These are phyloP conservation scores for Tachyglossus aculeatus DNA, from an alignment of 2,797 vertebrate species.

Conservation along the genomic window DNA sequence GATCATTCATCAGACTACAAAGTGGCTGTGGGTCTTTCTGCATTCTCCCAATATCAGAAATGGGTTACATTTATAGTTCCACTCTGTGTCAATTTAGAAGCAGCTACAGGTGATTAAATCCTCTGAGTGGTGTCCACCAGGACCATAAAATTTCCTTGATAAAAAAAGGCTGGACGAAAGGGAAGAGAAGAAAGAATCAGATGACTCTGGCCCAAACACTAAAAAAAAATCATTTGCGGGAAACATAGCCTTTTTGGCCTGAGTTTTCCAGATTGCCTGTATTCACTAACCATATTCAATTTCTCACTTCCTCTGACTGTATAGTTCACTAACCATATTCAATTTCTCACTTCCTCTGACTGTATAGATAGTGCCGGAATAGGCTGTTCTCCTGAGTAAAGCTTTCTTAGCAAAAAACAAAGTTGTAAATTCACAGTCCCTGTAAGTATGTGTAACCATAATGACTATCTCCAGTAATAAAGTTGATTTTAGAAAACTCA, in stretches of 20 bases:
- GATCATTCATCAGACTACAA: too few species aligned
- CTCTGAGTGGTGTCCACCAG: too few species aligned
- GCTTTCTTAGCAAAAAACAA: conserved; percentile 1
- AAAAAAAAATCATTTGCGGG: too few species aligned
- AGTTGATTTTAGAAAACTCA: neutral
- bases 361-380: neutral
- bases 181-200: neutral
- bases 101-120: too few species aligned
- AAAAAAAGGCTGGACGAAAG: neutral
- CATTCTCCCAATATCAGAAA: too few species aligned
- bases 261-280: neutral
- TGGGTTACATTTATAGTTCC: too few species aligned
- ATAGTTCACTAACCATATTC: neutral
- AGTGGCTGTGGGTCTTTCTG: too few species aligned
- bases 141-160: neutral
- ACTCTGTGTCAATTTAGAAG: too few species aligned
- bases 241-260: neutral
- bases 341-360: neutral
- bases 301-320: neutral
- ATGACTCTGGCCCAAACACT: too few species aligned
- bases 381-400: neutral
- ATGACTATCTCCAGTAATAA: neutral
- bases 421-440: neutral
- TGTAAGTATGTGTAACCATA: neutral
- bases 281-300: neutral